These are phyloP conservation scores for Leptopilina myrica DNA, from an alignment of 2,888 invertebrate genomes.

Conservation along the genomic window DNA sequence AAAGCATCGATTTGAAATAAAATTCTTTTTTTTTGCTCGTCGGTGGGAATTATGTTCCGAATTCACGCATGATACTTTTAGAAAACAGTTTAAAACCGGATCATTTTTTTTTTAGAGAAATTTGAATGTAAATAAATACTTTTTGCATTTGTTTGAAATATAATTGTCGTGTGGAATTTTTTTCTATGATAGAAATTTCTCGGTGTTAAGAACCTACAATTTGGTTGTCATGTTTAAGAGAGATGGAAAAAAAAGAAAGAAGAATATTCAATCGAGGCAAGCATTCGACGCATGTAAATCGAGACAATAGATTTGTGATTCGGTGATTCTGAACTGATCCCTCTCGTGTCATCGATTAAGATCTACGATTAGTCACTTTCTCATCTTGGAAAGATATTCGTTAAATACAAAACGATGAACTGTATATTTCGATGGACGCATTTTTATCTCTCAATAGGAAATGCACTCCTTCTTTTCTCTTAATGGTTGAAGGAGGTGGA, in stretches of 20 bases:
- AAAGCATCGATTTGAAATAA: no score
- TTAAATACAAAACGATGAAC: constrained; percentile 22
- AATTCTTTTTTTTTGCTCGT: no score
- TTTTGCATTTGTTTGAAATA: no score
- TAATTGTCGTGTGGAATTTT: no score
- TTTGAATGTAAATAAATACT: no score
- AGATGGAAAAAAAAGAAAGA: neutral
- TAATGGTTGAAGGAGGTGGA: neutral
- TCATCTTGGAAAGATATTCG: constrained; percentile 17
- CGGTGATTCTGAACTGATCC: constrained; percentile 4
- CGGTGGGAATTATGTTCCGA: no score
- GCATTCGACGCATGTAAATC: constrained; percentile 34
- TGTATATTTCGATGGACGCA: constrained; percentile 37
- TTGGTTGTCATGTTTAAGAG: constrained; percentile 26
- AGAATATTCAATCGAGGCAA: constrained; percentile 15
- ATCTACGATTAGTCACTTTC: constrained; percentile 38
- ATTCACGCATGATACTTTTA: no score
- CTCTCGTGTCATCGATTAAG: constrained; percentile 25
- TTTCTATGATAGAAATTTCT: constrained; percentile 13
- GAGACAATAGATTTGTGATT: constrained; percentile 28
- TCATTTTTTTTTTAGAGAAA: no score
- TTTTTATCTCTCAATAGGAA: constrained; percentile 36
- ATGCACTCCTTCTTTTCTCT: constrained; percentile 27
- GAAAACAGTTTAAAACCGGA: no score
- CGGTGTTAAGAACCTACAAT: neutral